Evolutionary conservation across 2,113 vertebrate genomes (phyloP).

Genomic region (Cisticola juncidis): DNA sequence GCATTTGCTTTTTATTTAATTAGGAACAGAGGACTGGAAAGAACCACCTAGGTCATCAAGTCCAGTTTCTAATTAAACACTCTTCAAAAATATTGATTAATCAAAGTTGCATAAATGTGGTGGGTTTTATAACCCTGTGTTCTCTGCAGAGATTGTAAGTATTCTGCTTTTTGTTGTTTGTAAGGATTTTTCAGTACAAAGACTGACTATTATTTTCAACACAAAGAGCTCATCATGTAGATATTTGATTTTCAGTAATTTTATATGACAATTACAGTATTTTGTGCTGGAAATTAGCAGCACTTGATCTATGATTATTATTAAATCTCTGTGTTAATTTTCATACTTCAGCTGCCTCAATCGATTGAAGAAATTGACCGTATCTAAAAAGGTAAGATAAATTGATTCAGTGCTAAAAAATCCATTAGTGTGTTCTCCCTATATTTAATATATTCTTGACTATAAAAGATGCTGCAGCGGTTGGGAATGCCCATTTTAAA

Average conservation of each 20-base stretch:
- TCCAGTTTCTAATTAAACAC: constrained; percentile 21
- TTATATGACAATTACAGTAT: not conserved
- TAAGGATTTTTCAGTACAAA: not conserved
- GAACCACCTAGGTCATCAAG: not conserved
- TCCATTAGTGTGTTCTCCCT: not conserved
- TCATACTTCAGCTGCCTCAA: not conserved
- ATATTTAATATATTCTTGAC: not conserved
- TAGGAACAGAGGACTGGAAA: not conserved
- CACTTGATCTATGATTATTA: not conserved
- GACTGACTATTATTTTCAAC: not conserved
- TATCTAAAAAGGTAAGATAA: not conserved
- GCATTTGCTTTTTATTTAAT: constrained; percentile 31
- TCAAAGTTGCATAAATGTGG: not conserved
- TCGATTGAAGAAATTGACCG: not conserved
- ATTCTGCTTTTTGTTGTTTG: not conserved
- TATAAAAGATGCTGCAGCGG: not conserved
- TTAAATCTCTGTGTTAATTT: not conserved
- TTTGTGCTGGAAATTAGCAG: not conserved
- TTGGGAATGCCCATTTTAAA: not conserved
- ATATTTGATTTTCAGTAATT: not conserved
- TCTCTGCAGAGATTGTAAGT: not conserved
- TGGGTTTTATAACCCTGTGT: not conserved
- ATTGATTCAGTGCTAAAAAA: not conserved
- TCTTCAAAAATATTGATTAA: constrained; percentile 43
- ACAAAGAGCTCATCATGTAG: not conserved